phyloP scores from a whole-genome alignment of 2,797 vertebrate species.

The Takifugu ocellatus region DNA sequence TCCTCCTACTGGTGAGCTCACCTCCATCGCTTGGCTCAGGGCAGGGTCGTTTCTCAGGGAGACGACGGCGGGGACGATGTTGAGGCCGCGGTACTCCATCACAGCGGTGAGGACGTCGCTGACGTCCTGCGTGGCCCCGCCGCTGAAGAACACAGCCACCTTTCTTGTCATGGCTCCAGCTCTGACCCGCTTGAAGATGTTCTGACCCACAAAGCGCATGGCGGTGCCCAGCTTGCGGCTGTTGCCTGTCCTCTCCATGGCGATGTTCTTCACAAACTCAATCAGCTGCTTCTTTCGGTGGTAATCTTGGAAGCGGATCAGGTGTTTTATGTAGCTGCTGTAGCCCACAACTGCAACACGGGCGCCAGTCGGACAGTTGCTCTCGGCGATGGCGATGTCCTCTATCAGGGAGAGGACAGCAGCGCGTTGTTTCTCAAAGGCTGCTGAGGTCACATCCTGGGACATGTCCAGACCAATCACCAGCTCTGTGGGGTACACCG shows the following conservation, averaged over 20 bases:
- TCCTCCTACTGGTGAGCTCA: conserved; percentile 28
- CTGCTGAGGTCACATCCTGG: conserved; percentile 56
- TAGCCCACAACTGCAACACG: conserved; percentile 82
- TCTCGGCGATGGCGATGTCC: conserved; percentile 76
- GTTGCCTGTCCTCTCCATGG: conserved; percentile 67
- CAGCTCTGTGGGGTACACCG: conserved; percentile 83
- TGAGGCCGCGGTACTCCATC: conserved; percentile 78
- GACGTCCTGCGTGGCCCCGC: conserved; percentile 53
- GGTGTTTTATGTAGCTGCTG: conserved; percentile 69
- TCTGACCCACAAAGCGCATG: conserved; percentile 85
- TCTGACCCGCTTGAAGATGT: conserved; percentile 82
- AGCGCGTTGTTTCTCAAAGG: conserved; percentile 80
- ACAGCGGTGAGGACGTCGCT: conserved; percentile 69
- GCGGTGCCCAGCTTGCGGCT: conserved; percentile 72
- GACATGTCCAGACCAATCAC: conserved; percentile 88
- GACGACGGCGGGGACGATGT: conserved; percentile 76
- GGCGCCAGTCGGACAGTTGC: conserved; percentile 82
- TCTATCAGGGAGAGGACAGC: conserved; percentile 75
- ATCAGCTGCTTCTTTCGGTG: conserved; percentile 64
- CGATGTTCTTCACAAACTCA: conserved; percentile 70
- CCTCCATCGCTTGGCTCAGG: conserved; percentile 71
- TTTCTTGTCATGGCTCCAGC: conserved; percentile 78
- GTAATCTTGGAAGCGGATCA: conserved; percentile 84
- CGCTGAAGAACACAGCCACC: conserved; percentile 81
- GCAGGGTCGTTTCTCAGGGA: conserved; percentile 68